A percentile compares a stretch with the other conserved stretches of the same genome.
Conservation (phyloP, 2,113 vertebrate species). For the Burhinus bistriatus region DNA sequence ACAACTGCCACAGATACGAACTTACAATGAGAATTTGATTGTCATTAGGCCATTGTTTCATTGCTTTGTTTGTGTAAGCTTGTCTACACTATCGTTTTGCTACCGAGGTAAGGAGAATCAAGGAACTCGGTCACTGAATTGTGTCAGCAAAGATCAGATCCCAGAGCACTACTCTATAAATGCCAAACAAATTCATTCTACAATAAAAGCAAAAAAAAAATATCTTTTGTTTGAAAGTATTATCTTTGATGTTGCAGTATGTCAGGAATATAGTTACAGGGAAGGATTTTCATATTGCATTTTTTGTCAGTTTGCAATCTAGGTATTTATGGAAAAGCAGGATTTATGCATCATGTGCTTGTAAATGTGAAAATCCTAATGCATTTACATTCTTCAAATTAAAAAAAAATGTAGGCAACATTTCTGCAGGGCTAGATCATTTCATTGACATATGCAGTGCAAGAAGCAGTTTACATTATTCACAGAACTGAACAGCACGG, state of each 20-base stretch:
- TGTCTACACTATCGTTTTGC: neutral
- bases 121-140: conserved; percentile 4
- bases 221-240: neutral
- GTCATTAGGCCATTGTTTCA: neutral
- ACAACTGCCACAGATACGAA: neutral
- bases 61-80: neutral
- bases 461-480: conserved; percentile 31
- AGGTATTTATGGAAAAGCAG: conserved; percentile 15
- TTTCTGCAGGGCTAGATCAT: conserved; percentile 16
- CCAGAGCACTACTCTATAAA: neutral
- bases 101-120: conserved; percentile 10
- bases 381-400: conserved; percentile 5
- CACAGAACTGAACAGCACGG: neutral
- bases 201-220: neutral
- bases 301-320: conserved; percentile 34
- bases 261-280: conserved; percentile 19
- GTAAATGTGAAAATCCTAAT: conserved; percentile 25
- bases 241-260: conserved; percentile 14
- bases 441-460: neutral
- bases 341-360: conserved; percentile 27
- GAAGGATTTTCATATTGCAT: neutral
- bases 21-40: neutral
- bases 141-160: neutral
- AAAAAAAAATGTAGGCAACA: neutral
- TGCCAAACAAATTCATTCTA: neutral